A percentile compares a stretch with the other conserved stretches of the same genome.
Evolutionary conservation across 2,888 invertebrate species (phyloP).

Genomic region (Leptarthrus brevirostris): DNA sequence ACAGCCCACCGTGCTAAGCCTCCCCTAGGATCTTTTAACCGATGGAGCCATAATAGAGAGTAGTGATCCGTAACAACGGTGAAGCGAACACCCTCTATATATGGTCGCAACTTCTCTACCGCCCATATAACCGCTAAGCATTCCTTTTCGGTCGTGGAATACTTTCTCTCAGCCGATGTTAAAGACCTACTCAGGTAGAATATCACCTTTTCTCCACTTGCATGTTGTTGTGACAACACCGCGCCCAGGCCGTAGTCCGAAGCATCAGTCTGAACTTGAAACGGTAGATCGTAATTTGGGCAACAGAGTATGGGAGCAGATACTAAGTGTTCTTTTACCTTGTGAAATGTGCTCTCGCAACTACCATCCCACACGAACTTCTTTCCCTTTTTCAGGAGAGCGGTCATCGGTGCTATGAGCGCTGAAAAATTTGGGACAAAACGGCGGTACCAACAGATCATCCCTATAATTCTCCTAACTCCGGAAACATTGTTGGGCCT

Average conservation of each 20-base stretch:
- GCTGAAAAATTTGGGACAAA: slow-evolving; percentile 33
- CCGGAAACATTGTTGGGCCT: slow-evolving; percentile 24
- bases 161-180: neutral
- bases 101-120: no score
- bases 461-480: neutral
- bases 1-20: no score
- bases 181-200: slow-evolving; percentile 35
- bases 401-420: slow-evolving; percentile 3
- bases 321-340: neutral
- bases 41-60: no score
- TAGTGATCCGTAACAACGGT: no score
- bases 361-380: slow-evolving; percentile 8
- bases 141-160: no score
- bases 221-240: slow-evolving; percentile 33
- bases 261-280: slow-evolving; percentile 49
- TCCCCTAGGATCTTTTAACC: no score
- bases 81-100: no score
- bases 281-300: slow-evolving; percentile 21
- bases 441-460: slow-evolving; percentile 32
- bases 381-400: slow-evolving; percentile 2
- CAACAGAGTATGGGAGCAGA: slow-evolving; percentile 4
- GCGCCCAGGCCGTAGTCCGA: slow-evolving; percentile 50
- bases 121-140: no score
- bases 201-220: slow-evolving; percentile 46
- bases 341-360: slow-evolving; percentile 5